phyloP scores from a whole-genome alignment of 2,113 vertebrate genomes.

The Amphiprion percula region DNA sequence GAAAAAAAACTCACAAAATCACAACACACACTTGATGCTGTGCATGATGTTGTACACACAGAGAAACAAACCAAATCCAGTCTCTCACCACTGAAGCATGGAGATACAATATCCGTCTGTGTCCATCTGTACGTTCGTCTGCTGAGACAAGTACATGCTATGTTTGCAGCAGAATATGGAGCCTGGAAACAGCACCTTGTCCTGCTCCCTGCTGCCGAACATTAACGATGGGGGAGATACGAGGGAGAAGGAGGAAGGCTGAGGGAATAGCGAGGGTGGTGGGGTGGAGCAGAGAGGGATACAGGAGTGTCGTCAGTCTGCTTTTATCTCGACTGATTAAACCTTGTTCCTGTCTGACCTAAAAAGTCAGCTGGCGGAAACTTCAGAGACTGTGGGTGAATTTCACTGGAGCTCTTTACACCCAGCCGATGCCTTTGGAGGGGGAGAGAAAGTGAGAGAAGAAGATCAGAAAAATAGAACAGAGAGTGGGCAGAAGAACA shows the following conservation, averaged over 20 bases:
- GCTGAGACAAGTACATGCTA: constrained; percentile 61
- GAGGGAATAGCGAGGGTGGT: constrained; percentile 51
- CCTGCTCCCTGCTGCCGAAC: constrained; percentile 43
- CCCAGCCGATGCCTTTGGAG: constrained; percentile 50
- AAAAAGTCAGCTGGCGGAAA: constrained; percentile 81
- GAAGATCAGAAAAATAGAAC: constrained; percentile 58
- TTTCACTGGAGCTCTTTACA: constrained; percentile 62
- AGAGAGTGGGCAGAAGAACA: constrained; percentile 39
- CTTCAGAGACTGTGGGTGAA: constrained; percentile 73
- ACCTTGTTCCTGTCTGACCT: constrained; percentile 78
- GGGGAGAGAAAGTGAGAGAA: constrained; percentile 42
- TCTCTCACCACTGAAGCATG: constrained; percentile 46
- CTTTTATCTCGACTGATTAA: constrained; percentile 81
- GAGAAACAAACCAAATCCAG: constrained; percentile 48
- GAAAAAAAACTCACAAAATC: constrained; percentile 10
- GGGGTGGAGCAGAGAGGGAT: constrained; percentile 58
- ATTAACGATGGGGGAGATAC: constrained; percentile 41
- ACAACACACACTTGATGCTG: constrained; percentile 53
- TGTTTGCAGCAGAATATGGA: constrained; percentile 57
- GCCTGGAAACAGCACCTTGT: constrained; percentile 41
- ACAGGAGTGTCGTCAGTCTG: constrained; percentile 62
- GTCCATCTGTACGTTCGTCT: constrained; percentile 67
- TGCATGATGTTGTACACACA: constrained; percentile 43
- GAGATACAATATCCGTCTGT: constrained; percentile 65
- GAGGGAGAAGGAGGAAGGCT: constrained; percentile 19